Percentiles rank a stretch among this genome's conserved stretches.
Conservation (phyloP, 2,797 vertebrate species). For the Arremon aurantiirostris region DNA sequence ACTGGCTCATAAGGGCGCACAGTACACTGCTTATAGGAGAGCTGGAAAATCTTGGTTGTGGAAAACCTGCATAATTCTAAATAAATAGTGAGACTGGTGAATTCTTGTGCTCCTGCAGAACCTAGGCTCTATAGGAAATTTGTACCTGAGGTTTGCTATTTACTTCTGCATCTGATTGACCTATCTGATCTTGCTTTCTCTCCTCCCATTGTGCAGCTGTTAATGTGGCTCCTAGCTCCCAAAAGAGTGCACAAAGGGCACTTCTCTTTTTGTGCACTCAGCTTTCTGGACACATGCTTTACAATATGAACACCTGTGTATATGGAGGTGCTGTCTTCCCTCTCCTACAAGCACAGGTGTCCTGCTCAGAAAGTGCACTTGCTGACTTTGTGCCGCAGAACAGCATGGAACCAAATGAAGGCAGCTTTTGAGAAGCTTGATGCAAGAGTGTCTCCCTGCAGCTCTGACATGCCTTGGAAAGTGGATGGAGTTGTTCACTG, state of each 20-base stretch:
- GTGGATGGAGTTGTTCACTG: background rate
- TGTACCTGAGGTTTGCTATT: background rate
- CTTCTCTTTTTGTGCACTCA: constrained; percentile 9
- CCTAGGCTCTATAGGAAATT: background rate
- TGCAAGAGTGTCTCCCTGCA: background rate
- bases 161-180: constrained; percentile 23
- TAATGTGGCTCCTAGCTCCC: background rate
- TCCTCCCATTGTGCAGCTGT: background rate
- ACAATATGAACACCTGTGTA: background rate
- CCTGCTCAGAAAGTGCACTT: background rate
- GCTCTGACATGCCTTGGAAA: background rate
- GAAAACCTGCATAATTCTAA: background rate
- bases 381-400: background rate
- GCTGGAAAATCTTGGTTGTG: background rate
- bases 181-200: background rate
- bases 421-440: background rate
- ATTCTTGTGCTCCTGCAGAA: background rate
- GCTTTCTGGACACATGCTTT: background rate
- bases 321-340: background rate
- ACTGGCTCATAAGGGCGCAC: background rate
- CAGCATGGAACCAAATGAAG: background rate
- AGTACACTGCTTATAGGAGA: background rate
- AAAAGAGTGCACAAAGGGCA: background rate
- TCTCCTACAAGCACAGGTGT: constrained; percentile 9
- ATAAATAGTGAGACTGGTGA: background rate